Base-by-base conservation (phyloP, 2,113 vertebrate genomes). In the Bombycilla garrulus region DNA sequence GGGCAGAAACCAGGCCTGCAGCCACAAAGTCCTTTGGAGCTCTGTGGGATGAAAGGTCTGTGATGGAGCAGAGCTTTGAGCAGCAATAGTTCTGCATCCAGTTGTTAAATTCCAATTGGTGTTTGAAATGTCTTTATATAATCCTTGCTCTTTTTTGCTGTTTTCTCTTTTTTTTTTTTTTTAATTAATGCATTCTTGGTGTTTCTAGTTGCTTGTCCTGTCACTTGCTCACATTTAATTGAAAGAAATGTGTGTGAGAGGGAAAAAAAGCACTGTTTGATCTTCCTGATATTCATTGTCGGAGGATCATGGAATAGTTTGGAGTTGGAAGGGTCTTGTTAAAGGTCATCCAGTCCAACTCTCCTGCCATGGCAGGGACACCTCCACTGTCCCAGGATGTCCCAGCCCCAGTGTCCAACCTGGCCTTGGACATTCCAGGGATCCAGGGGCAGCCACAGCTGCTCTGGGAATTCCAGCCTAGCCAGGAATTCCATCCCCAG, bases 321-420 rank as follows among this genome's bases (percentile, higher is more conserved):
- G n/a, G 45, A 74, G 13, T 45, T 74, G 38, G 60, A 66, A 45
- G 28, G 4, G 16, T 29, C 16, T 67, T n/a, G 29, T 15, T 74
- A 40, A 28, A 74, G 23, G 1, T 24, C 11, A 33, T 5, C 21
- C 35, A 48, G 35, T 42, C 2, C 24, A 6, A 40, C 15, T 15
- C 26, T 14, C 9, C 42, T 19, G 9, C 15, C 35, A 18, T 56
- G 19, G 25, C 24, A 35, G 9, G 24, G 42, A 48, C 76, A 23
- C 1, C 44, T 44, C 0, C 62, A 31, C 31, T 5, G 1, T 61
- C 10, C 74, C 66, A 64, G 48, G 15, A 0, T 35, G 40, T 71
- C 57, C n/a, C 2, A 51, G 2, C 9, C 15, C 61, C 6, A 12
- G 0, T 36, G 21, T 26, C 44, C 83, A 76, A 0, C 54, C 64